Base-by-base conservation (phyloP, 2,113 vertebrate species). In the Pluvianellus socialis region DNA sequence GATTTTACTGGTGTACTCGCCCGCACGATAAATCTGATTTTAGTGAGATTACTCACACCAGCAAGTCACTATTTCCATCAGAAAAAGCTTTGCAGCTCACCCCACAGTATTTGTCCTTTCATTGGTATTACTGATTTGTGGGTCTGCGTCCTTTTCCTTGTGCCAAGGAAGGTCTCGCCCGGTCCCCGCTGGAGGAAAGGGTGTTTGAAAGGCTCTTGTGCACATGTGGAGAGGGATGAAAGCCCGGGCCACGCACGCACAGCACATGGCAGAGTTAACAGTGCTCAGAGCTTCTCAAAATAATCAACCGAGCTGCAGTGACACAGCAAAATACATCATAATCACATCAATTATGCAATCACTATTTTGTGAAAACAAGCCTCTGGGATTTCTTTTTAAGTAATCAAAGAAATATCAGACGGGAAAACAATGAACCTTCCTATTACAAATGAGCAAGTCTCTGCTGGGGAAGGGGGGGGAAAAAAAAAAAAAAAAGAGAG, bases 301-400 rank as follows among this genome's bases (percentile, higher is more conserved):
- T 92, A 91, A 96, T 93, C 96, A 96, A 85, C 79, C 0, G 33
- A 93, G 94, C 73, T 67, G 80, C 90, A 88, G 90, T 91, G 95
- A 96, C 95, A 96, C 86, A 93, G 90, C 91, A 71, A 96, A 96
- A 94, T 92, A 93, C 95, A 96, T 89, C 84, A 80, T 94, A 96
- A 97, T 97, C 90, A 88, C 88, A 95, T 92, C 93, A 95, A 96
- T 96, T 92, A 96, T 94, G 93, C 94, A 94, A 92, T 96, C 93
- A 87, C 81, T 96, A 96, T 92, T 95, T 96, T 96, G 94, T 94
- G 96, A 90, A 96, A 97, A 96, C 91, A 97, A 97, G 93, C 88
- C 88, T 94, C 94, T 95, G 96, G 92, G 88, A 95, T 95, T 95
- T 96, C 88, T 96, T 96, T 96, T 94, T 95, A 93, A 90, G 96